Conservation (phyloP, 2,113 vertebrate genomes). For the Oryctolagus cuniculus region DNA sequence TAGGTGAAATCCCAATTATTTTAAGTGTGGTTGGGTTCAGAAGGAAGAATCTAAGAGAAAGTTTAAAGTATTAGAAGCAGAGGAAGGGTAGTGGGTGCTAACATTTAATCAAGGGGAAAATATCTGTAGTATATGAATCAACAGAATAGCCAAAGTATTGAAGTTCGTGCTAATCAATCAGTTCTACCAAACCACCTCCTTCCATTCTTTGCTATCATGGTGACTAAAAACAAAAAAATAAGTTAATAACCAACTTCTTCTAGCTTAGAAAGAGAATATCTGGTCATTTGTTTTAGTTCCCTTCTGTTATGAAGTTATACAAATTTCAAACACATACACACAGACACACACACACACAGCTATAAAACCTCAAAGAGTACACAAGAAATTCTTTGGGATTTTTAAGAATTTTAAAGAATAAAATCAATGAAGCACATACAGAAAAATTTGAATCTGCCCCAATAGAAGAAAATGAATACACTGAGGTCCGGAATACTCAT, state of each 20-base stretch:
- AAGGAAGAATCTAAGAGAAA: neutral
- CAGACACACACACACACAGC: neutral
- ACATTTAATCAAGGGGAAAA: neutral
- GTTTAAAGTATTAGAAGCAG: neutral
- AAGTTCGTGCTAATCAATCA: neutral
- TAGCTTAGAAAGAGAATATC: neutral
- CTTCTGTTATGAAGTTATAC: constrained; percentile 1
- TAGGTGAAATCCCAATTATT: neutral
- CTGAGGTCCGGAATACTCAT: neutral
- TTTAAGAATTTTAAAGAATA: neutral
- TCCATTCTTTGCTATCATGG: neutral
- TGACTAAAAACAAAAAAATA: neutral
- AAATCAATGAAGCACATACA: constrained; percentile 13
- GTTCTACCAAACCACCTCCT: neutral
- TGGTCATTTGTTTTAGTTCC: neutral
- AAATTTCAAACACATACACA: neutral
- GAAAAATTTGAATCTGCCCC: neutral
- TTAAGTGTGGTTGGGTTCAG: neutral
- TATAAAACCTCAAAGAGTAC: neutral
- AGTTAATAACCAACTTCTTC: neutral
- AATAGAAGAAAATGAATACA: neutral
- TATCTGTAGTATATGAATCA: neutral
- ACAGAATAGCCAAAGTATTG: neutral
- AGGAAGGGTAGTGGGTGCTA: neutral
- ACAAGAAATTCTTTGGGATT: neutral